Base-by-base conservation (phyloP, 2,113 vertebrate genomes). In the Chaetorhynchus papuensis region DNA sequence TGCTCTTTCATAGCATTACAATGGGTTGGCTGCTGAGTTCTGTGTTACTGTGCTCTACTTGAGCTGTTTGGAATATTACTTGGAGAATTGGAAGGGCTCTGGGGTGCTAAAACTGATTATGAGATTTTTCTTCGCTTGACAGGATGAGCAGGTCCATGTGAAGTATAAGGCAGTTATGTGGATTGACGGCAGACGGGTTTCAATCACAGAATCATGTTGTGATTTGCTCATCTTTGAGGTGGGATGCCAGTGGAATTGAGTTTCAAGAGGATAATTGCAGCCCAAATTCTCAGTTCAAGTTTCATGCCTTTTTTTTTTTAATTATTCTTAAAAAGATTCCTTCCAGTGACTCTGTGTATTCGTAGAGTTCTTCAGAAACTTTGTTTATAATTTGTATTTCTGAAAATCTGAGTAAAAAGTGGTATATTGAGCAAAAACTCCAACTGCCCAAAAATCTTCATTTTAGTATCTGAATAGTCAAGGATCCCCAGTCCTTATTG, bases 121-220 rank as follows among this genome's bases (percentile, higher is more conserved):
- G 95, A 98, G 96, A 97, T 98, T 98, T 98, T 98, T 98, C 97
- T 98, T 98, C 89, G 74, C 93, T 95, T 98, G 98, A 98, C 98
- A 98, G 98, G 94, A 98, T 89, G 96, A 98, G 96, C 95, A 95
- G 95, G 94, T 94, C 94, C 95, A 91, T 81, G 96, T 97, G 96
- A 98, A 90, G 92, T 77, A 96, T 87, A 79, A 93, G 72, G 83
- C 86, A 82, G 96, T 95, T 95, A 33, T 87, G 50, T 90, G 93
- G 90, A 97, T 89, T 95, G 77, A 96, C 1, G 60, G 66, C 87
- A 96, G 92, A 95, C 76, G 74, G 93, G 66, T 97, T 97, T 97
- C 93, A 96, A 15, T 97, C 96, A 90, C 59, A 94, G 92, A 52
- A 33, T 87, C 53, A 18, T 64, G 83, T 90, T 82, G 59, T 90